phyloP scores from a whole-genome alignment of 2,888 invertebrate genomes.

The Tetropium fuscum region DNA sequence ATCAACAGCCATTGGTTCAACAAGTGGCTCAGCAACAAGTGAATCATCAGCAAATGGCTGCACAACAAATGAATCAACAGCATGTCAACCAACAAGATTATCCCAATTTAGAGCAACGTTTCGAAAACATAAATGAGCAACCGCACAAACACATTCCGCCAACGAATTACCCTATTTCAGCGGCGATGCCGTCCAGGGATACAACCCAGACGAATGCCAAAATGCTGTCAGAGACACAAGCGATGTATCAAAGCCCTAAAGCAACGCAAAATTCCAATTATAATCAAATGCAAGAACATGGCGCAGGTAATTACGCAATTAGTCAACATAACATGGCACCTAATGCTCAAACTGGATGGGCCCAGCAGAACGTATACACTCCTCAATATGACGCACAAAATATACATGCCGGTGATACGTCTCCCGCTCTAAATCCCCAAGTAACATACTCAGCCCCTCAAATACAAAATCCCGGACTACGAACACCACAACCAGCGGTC shows the following conservation, averaged over 20 bases:
- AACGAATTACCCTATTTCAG: neutral
- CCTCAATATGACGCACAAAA: neutral
- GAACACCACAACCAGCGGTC: too few relatives aligned
- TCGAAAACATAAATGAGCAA: slow-evolving; percentile 15
- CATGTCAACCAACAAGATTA: slow-evolving; percentile 10
- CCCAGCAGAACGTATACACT: neutral
- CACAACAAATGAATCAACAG: too few relatives aligned
- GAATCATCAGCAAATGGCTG: too few relatives aligned
- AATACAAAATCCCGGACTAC: neutral
- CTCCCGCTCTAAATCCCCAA: too few relatives aligned
- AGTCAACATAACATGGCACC: neutral
- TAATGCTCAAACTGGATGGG: neutral
- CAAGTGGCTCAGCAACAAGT: too few relatives aligned
- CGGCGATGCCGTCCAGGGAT: neutral
- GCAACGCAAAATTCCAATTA: neutral
- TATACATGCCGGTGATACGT: too few relatives aligned
- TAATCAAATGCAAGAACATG: neutral
- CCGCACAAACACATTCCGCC: neutral
- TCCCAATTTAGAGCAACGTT: slow-evolving; percentile 1
- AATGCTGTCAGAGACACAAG: neutral
- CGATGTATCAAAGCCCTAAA: neutral
- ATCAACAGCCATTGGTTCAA: too few relatives aligned
- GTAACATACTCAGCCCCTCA: too few relatives aligned
- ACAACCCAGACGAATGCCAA: neutral
- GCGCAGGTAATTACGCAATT: neutral